phyloP scores from a whole-genome alignment of 2,113 vertebrate species.

The Eudyptes chrysolophus region DNA sequence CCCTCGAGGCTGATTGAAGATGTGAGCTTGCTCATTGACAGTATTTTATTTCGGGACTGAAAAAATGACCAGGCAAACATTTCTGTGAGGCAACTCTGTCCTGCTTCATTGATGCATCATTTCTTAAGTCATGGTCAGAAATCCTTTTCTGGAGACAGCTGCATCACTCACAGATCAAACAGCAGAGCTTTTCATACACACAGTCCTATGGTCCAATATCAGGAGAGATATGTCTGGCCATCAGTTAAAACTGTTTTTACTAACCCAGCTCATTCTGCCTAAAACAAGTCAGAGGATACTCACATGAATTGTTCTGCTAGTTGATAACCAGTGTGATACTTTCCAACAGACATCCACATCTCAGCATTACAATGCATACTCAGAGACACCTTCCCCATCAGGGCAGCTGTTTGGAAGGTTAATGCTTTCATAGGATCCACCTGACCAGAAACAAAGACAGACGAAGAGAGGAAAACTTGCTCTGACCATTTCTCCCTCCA shows the following conservation, averaged over 20 bases:
- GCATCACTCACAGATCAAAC: background rate
- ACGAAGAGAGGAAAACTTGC: background rate
- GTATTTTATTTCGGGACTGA: background rate
- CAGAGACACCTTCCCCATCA: background rate
- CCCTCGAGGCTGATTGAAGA: conserved; percentile 11
- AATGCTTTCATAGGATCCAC: background rate
- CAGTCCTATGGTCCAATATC: background rate
- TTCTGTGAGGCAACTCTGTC: background rate
- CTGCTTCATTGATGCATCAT: background rate
- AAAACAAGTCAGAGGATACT: background rate
- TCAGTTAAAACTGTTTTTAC: background rate
- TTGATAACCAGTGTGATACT: background rate
- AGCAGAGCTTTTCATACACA: background rate
- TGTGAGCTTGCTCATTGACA: background rate
- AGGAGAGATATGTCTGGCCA: background rate
- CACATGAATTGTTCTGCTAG: background rate
- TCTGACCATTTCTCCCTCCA: background rate
- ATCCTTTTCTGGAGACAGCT: background rate
- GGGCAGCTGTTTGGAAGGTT: background rate
- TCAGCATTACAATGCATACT: background rate
- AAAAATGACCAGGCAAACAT: background rate
- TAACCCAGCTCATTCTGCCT: background rate
- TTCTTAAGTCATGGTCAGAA: background rate
- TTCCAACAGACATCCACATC: background rate
- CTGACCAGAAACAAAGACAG: background rate